Base-by-base conservation (phyloP, 2,113 vertebrate species). In the Sinocyclocheilus anshuiensis region DNA sequence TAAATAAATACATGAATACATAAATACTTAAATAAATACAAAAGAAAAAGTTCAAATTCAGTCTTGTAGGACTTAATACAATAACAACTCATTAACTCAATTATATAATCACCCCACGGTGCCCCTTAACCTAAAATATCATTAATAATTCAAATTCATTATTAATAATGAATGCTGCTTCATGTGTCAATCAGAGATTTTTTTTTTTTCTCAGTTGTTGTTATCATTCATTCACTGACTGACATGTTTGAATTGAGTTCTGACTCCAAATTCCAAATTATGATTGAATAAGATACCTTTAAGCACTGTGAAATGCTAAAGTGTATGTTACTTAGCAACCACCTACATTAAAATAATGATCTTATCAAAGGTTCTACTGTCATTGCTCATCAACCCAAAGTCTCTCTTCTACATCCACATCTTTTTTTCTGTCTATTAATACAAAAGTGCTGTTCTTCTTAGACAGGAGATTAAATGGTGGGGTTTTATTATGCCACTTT, bases 161-260 rank as follows among this genome's bases (percentile, higher is more conserved):
- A 92, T 92, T 84, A 92, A 93, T 92, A 61, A 92, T 90, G 90
- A 84, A 92, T 89, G 53, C 10, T 15, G 29, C 20, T 82, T 67
- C n/a, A 15, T 4, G 9, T 74, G 29, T 39, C 81, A 55, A 16
- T 53, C 29, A 39, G 63, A 50, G 48, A 83, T 72, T 36, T 29
- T 22, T 13, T 42, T n/a, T n/a, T 45, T 45, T 33, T 22, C 18
- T 55, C 15, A 7, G 22, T 15, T 77, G 50, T 50, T 16, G 12
- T 48, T 50, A 33, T 69, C 22, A 1, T 26, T 45, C 1, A 71
- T 5, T 18, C 15, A 20, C 26, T 22, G 65, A 71, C 15, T 7
- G 67, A 71, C 67, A 36, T 36, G 24, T 18, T 72, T 39, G 18
- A 36, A 22, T 72, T 20, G 22, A 67, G 18, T 22, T 72, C 8